Conservation (phyloP, 1,140 invertebrate species). For the Copidosoma floridanum region DNA sequence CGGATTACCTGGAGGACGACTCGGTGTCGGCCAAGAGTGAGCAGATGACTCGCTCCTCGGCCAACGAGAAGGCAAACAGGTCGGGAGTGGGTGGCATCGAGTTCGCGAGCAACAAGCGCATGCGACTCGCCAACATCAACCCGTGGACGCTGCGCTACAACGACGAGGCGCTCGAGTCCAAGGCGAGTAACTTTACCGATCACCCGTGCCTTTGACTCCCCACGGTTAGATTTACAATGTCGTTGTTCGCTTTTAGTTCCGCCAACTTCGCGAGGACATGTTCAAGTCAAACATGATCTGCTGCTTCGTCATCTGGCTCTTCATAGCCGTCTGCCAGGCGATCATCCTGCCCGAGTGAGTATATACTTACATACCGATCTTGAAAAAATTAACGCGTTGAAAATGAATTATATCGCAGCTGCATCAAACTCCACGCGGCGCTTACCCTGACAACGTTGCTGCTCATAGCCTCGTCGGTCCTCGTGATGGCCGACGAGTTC, state of each 20-base stretch:
- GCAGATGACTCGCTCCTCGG: slow-evolving; percentile 37
- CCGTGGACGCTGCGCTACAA: slow-evolving; percentile 84
- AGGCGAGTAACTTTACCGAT: slow-evolving; percentile 51
- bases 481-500: slow-evolving; percentile 88
- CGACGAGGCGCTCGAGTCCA: slow-evolving; percentile 68
- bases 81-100: slow-evolving; percentile 88
- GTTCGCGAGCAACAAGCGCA: slow-evolving; percentile 88
- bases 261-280: slow-evolving; percentile 86
- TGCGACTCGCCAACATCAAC: slow-evolving; percentile 84
- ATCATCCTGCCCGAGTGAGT: slow-evolving; percentile 76
- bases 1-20: slow-evolving; percentile 53
- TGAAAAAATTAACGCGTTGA: too few relatives aligned
- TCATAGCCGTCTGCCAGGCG: slow-evolving; percentile 77
- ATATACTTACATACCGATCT: background rate
- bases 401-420: slow-evolving; percentile 6
- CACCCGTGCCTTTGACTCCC: background rate
- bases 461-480: slow-evolving; percentile 65
- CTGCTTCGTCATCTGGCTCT: slow-evolving; percentile 86
- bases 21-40: slow-evolving; percentile 41
- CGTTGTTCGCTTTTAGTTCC: slow-evolving; percentile 64
- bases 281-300: slow-evolving; percentile 93
- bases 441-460: slow-evolving; percentile 66
- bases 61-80: slow-evolving; percentile 75
- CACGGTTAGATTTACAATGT: too few relatives aligned
- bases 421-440: slow-evolving; percentile 55